Evolutionary conservation across 2,888 invertebrate genomes (phyloP), one percentile per base, ranked within the genome.

Genomic region (Pediacus dermestoides): DNA sequence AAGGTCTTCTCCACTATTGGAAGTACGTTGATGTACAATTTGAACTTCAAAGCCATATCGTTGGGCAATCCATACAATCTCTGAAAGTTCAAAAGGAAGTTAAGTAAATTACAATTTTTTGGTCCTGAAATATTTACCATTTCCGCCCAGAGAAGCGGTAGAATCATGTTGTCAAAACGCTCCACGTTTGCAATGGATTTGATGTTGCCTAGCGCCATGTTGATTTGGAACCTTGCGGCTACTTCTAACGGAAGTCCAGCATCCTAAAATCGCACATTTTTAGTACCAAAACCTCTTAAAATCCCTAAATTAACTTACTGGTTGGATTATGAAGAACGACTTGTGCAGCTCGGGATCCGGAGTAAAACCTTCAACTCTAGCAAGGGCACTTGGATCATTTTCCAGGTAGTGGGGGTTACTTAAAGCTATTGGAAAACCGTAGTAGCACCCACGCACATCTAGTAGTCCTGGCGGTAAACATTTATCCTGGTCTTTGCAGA

Each of bases 121-220:
- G 7, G 11, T 6, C 8, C n/a, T 37, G 15, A 31, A 8, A 16
- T 16, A 82, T 88, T 85, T 77, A 90, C 91, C 63, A 88, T 88
- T 76, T 91, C 90, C 50, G 88, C 88, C 91, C 91, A 92, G 2
- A 91, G 70, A 61, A 91, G 71, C 0, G 92, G 92, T 2, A 90
- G 69, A 7, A 86, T 78, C 64, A 85, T 72, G 51, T 88, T 73
- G 34, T 81, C 73, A 60, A 91, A 88, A 37, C 70, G 74, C 1
- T 76, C 77, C 1, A 80, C 77, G 53, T 83, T 77, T 1, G 77
- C 75, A 55, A 88, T 85, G 3, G 68, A 63, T 1, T 74, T 72
- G 30, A 91, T 73, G 59, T 85, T 78, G 13, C 79, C 79, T 16
- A 91, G 70, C 0, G 83, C 86, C 83, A 91, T 81, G 67, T 91